Evolutionary conservation across 30 jellyfish, hydroid and myxozoan genomes (phyloP).

Genomic region (Hydractinia echinata): DNA sequence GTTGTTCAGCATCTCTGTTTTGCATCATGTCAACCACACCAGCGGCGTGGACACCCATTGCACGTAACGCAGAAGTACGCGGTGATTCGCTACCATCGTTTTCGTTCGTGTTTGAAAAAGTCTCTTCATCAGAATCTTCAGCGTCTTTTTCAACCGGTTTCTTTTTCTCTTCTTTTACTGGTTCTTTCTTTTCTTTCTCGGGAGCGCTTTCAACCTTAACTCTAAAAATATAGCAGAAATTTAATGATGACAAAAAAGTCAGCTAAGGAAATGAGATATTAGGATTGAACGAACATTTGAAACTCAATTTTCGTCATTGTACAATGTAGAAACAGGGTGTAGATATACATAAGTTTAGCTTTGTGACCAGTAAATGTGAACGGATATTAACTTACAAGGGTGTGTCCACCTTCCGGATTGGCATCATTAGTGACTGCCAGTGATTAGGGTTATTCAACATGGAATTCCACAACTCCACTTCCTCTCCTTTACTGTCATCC

Average conservation of each 20-base stretch:
- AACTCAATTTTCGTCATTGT: too few relatives aligned
- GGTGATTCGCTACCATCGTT: constrained; percentile 46
- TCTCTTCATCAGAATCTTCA: constrained; percentile 39
- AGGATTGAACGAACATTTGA: too few relatives aligned
- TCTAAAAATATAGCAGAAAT: too few relatives aligned
- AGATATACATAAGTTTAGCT: background rate
- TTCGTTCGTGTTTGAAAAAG: background rate
- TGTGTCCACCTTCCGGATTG: constrained; percentile 12
- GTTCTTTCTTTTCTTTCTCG: too few relatives aligned
- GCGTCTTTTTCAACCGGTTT: constrained; percentile 12
- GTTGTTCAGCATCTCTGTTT: constrained; percentile 27
- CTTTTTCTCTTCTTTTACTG: background rate
- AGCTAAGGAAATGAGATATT: too few relatives aligned
- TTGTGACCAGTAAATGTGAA: too few relatives aligned
- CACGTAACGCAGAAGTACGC: constrained; percentile 72
- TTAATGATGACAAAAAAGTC: too few relatives aligned
- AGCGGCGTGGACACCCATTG: constrained; percentile 88
- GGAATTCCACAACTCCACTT: constrained; percentile 73
- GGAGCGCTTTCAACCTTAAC: too few relatives aligned
- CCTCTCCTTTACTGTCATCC: constrained; percentile 92
- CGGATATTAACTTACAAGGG: background rate
- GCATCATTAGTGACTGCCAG: constrained; percentile 61
- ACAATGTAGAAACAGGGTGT: background rate
- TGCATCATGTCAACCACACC: constrained; percentile 40
- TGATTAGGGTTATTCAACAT: constrained; percentile 66